A percentile compares a stretch with the other conserved stretches of the same genome.
These are phyloP conservation scores for Linnaemya vulpina DNA, from an alignment of 2,888 invertebrate genomes.

Conservation along the genomic window DNA sequence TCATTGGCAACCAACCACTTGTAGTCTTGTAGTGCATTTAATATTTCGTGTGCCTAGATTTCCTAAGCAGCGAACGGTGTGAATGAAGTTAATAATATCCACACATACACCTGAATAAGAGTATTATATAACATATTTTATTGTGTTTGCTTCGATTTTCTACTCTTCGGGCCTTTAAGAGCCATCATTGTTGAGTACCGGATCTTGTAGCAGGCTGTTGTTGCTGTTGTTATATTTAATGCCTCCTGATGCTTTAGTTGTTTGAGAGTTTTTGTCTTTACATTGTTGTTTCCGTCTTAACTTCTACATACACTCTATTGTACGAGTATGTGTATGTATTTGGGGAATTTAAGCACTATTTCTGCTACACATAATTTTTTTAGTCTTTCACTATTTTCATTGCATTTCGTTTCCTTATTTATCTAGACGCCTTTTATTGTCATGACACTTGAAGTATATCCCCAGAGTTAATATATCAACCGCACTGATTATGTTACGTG, in stretches of 20 bases:
- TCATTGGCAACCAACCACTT: conserved; percentile 58
- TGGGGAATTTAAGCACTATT: conserved; percentile 21
- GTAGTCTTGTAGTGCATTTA: conserved; percentile 17
- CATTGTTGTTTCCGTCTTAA: conserved; percentile 22
- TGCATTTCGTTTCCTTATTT: conserved; percentile 53
- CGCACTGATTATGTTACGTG: conserved; percentile 68
- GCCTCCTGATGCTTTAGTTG: conserved; percentile 52
- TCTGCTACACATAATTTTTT: background rate
- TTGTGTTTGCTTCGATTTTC: conserved; percentile 46
- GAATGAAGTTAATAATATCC: background rate
- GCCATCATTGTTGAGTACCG: conserved; percentile 57
- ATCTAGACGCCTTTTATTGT: conserved; percentile 68
- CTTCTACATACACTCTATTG: background rate
- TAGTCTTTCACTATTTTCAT: conserved; percentile 34
- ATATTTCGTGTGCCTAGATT: background rate
- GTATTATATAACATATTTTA: background rate
- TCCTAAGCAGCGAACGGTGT: background rate
- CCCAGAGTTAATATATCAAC: conserved; percentile 71
- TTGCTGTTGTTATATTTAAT: conserved; percentile 56
- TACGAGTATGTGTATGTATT: background rate
- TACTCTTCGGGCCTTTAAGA: conserved; percentile 47
- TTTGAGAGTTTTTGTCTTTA: conserved; percentile 41
- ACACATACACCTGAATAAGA: background rate
- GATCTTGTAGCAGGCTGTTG: conserved; percentile 54
- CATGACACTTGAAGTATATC: conserved; percentile 70